These are phyloP conservation scores for Ptychadena robeensis DNA, from an alignment of 2,797 vertebrate genomes.

Conservation along the genomic window DNA sequence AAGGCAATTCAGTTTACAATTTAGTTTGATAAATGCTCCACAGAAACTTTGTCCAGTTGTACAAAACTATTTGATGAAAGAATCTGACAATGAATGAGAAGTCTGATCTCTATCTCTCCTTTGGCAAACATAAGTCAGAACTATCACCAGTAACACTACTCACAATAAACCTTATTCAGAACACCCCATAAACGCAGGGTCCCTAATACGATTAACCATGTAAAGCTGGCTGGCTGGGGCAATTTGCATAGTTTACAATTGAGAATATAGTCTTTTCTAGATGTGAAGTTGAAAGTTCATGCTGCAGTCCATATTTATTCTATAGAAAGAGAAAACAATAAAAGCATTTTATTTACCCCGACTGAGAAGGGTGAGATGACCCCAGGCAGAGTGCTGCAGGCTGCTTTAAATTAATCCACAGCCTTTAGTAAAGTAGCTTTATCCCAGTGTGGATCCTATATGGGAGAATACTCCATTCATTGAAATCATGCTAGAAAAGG, in stretches of 20 bases:
- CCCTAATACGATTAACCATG: conserved; percentile 25
- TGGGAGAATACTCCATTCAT: neutral
- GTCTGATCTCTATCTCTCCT: neutral
- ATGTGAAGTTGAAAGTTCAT: conserved; percentile 51
- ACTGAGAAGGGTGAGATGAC: conserved; percentile 28
- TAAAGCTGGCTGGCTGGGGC: conserved; percentile 24
- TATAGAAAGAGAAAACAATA: conserved; percentile 44
- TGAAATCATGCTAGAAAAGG: neutral
- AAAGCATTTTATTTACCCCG: conserved; percentile 9
- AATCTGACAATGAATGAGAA: neutral
- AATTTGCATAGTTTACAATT: conserved; percentile 47
- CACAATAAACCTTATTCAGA: conserved; percentile 10
- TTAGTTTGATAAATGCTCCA: neutral
- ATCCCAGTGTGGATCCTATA: conserved; percentile 6
- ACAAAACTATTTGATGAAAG: neutral
- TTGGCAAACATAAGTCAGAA: conserved; percentile 22
- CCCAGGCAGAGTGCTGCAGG: conserved; percentile 26
- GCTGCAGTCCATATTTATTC: conserved; percentile 47
- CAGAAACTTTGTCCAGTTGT: neutral
- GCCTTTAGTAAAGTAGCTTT: conserved; percentile 13
- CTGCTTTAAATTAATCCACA: conserved; percentile 14
- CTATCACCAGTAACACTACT: neutral
- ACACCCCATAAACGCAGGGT: conserved; percentile 33
- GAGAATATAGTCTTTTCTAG: conserved; percentile 47
- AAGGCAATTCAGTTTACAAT: neutral